These are phyloP conservation scores for Zeuzera pyrina DNA, from an alignment of 2,888 invertebrate species.

Conservation along the genomic window DNA sequence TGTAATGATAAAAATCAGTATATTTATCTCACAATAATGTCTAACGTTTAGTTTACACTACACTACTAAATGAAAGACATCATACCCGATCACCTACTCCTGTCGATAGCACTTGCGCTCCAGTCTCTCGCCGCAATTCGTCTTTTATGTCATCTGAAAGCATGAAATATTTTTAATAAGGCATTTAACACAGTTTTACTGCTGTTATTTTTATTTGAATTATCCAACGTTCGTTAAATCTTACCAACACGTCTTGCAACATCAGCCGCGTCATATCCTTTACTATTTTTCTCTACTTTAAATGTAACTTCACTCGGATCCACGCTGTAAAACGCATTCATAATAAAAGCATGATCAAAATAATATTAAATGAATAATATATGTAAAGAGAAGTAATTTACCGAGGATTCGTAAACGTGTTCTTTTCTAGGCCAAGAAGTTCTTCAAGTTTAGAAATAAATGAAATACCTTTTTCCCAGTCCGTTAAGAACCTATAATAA, in stretches of 20 bases:
- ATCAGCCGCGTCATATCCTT: slow-evolving; percentile 77
- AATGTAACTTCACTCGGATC: slow-evolving; percentile 85
- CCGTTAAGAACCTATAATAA: slow-evolving; percentile 41
- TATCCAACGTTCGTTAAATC: slow-evolving; percentile 11
- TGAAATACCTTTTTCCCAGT: slow-evolving; percentile 82
- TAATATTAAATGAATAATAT: slow-evolving; percentile 1
- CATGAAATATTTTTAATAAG: background rate
- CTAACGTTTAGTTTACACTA: background rate
- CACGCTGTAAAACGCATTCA: slow-evolving; percentile 68
- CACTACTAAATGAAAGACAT: slow-evolving; percentile 1
- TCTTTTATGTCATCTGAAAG: slow-evolving; percentile 74
- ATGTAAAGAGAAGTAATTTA: slow-evolving; percentile 31
- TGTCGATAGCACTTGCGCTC: slow-evolving; percentile 79
- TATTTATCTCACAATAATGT: slow-evolving; percentile 8
- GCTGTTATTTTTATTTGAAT: background rate
- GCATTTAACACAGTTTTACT: background rate
- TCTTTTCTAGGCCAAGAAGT: slow-evolving; percentile 77
- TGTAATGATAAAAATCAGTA: slow-evolving; percentile 46
- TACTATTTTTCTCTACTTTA: slow-evolving; percentile 77
- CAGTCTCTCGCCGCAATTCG: slow-evolving; percentile 76
- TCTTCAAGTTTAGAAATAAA: slow-evolving; percentile 80
- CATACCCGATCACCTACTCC: slow-evolving; percentile 87
- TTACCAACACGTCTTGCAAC: slow-evolving; percentile 79
- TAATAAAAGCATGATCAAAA: too few species aligned
- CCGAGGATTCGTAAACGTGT: slow-evolving; percentile 77